Base-by-base conservation (phyloP, 2,797 vertebrate species). In the Stomatorhinus walkeri region DNA sequence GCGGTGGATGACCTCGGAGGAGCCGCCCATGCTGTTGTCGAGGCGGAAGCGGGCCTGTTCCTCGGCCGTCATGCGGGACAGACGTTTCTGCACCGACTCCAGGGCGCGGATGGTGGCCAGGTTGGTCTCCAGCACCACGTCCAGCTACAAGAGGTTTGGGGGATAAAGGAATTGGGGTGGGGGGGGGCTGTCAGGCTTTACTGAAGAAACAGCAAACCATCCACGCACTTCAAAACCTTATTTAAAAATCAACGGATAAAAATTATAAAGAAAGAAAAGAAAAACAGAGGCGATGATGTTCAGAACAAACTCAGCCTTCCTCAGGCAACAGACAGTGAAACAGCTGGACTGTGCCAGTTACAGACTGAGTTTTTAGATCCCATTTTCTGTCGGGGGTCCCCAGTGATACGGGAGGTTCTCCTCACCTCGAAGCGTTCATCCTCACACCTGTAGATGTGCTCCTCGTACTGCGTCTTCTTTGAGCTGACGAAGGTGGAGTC, bases 401-500 rank as follows among this genome's bases (percentile, higher is more conserved):
- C 43, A 46, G 5, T 5, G 43, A 0, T 46, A 5, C 5, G 6
- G 43, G 43, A 52, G 24, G 24, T 14, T 32, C 2, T 22, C 19
- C 91, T 59, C 94, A 99, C 98, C 98, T 99, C 98, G 88, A 99
- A 99, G 87, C 98, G 97, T 91, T 99, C 98, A 0, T 99, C 98
- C 93, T 99, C 98, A 89, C 98, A 99, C 93, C 98, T 96, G 94
- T 99, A 99, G 94, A 99, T 99, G 93, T 99, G 98, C 92, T 99
- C 98, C 93, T 99, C 98, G 1, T 99, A 99, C 12, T 99, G 98
- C 0, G 98, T 99, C 94, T 99, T 99, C 93, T 99, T 99, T 56
- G 98, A 99, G 95, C 98, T 99, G 89, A 99, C 98, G 54, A 99
- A 99, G 0, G 98, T 99, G 10, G 98, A 99, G 88, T 99, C 98